These are phyloP conservation scores for Chaunax sp. DNA, from an alignment of 2,797 vertebrate species.

Conservation along the genomic window DNA sequence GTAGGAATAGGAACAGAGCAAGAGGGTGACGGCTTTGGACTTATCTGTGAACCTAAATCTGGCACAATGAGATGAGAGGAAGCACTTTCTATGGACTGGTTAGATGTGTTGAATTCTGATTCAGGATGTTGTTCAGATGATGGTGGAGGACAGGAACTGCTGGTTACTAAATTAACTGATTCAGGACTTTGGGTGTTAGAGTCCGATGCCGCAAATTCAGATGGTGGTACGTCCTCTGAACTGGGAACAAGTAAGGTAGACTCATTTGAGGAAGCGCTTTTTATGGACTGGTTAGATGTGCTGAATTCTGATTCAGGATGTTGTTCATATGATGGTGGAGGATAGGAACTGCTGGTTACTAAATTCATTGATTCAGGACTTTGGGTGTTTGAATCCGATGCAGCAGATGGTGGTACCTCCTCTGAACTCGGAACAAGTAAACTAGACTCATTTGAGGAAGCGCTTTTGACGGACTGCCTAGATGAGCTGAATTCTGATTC, in stretches of 20 bases:
- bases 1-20: slow-evolving; percentile 2
- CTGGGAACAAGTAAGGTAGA: too few species aligned
- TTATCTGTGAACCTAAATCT: slow-evolving; percentile 26
- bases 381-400: slow-evolving; percentile 7
- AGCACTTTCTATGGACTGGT: slow-evolving; percentile 8
- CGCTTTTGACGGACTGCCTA: slow-evolving; percentile 1
- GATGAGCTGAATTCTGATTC: slow-evolving; percentile 18
- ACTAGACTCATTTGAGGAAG: slow-evolving; percentile 5
- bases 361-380: slow-evolving; percentile 9
- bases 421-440: too few species aligned
- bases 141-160: neutral
- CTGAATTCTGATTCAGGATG: slow-evolving; percentile 7
- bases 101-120: slow-evolving; percentile 16
- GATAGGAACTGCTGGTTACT: slow-evolving; percentile 15
- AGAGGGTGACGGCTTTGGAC: neutral
- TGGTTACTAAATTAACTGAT: slow-evolving; percentile 19
- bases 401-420: too few species aligned
- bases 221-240: too few species aligned
- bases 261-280: slow-evolving; percentile 11
- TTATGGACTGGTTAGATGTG: slow-evolving; percentile 7
- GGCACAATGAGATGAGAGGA: slow-evolving; percentile 11
- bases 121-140: slow-evolving; percentile 7
- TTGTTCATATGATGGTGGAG: slow-evolving; percentile 5
- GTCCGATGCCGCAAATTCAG: neutral
- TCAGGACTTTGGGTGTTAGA: slow-evolving; percentile 12